phyloP scores from a whole-genome alignment of 92 coral and sea anemone species.

The Palythoa caribaeorum region DNA sequence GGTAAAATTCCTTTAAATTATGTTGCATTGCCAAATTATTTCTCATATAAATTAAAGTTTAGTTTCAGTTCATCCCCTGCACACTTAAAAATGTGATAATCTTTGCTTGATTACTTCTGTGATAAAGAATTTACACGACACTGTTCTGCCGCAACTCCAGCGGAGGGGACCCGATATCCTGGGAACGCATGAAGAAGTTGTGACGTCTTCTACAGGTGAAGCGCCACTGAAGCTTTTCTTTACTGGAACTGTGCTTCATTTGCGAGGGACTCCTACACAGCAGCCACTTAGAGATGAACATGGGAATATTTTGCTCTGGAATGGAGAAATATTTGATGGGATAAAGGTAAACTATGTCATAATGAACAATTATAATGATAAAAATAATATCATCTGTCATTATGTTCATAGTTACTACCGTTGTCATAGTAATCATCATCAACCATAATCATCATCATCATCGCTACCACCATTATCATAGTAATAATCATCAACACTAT shows the following conservation, averaged over 20 bases:
- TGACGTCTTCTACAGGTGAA: constrained; percentile 5
- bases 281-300: constrained; percentile 79
- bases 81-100: neutral
- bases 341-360: constrained; percentile 58
- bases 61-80: neutral
- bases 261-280: constrained; percentile 83
- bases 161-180: constrained; percentile 91
- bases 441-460: neutral
- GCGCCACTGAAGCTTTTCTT: constrained; percentile 44
- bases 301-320: constrained; percentile 91
- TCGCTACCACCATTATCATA: neutral
- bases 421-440: neutral
- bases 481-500: neutral
- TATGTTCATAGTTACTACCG: neutral
- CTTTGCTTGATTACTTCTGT: neutral
- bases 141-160: constrained; percentile 63
- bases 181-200: constrained; percentile 37
- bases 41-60: no score
- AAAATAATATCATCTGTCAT: neutral
- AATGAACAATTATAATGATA: neutral
- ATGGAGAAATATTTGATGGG: constrained; percentile 98
- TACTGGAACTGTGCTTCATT: constrained; percentile 82
- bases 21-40: no score
- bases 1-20: neutral
- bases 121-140: constrained; percentile 59